Evolutionary conservation across 2,113 vertebrate genomes (phyloP).

Genomic region (Gymnobelideus leadbeateri): DNA sequence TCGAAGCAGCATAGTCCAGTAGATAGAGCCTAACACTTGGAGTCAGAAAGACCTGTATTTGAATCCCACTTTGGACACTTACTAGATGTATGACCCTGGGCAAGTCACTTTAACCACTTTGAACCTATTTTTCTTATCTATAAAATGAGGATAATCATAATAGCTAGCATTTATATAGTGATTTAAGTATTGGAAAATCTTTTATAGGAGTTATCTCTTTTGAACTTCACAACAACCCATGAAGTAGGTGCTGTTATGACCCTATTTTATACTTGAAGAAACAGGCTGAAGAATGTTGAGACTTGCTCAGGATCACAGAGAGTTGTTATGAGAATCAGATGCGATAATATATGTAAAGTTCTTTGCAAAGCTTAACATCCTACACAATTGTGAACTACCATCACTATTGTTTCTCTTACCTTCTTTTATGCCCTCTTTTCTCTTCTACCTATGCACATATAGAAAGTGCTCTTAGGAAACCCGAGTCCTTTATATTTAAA

Average conservation of each 20-base stretch:
- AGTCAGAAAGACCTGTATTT: neutral
- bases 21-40: neutral
- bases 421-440: slow-evolving; percentile 46
- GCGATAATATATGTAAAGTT: neutral
- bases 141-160: neutral
- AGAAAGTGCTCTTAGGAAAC: slow-evolving; percentile 11
- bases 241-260: neutral
- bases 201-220: neutral
- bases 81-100: neutral
- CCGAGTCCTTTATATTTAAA: slow-evolving; percentile 53
- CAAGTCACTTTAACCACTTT: neutral
- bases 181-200: neutral
- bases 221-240: neutral
- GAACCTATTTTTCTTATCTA: neutral
- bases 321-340: neutral
- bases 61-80: neutral
- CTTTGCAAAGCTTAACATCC: neutral
- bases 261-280: neutral
- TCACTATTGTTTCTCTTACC: neutral
- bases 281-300: neutral
- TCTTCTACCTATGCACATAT: slow-evolving; percentile 5
- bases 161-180: neutral
- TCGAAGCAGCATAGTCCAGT: neutral
- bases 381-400: neutral
- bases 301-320: neutral